phyloP scores from a whole-genome alignment of 1,140 invertebrate genomes.

The Hyles vespertilio region DNA sequence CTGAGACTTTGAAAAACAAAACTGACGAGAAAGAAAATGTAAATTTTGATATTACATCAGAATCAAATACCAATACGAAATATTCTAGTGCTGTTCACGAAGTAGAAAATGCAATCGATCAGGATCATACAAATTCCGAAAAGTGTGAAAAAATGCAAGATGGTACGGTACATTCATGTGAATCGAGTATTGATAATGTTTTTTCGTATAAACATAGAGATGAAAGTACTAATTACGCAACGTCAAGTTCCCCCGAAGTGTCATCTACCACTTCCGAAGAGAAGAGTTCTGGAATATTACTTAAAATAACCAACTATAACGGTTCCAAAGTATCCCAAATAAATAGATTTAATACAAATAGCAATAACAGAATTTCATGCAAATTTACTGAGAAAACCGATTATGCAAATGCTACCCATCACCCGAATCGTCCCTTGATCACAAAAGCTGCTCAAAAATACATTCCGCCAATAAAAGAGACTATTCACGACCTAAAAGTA shows the following conservation, averaged over 20 bases:
- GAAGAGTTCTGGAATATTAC: conserved; percentile 49
- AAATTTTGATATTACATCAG: not conserved
- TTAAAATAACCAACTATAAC: conserved; percentile 63
- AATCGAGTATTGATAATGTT: conserved; percentile 39
- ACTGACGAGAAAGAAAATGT: conserved; percentile 19
- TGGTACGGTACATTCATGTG: conserved; percentile 33
- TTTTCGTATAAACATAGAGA: conserved; percentile 30
- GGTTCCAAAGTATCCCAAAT: conserved; percentile 52
- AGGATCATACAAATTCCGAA: conserved; percentile 6
- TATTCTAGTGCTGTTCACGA: conserved; percentile 4
- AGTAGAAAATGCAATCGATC: conserved; percentile 6
- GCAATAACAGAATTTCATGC: conserved; percentile 33
- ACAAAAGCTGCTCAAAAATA: conserved; percentile 74
- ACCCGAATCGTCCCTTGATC: conserved; percentile 44
- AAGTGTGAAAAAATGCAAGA: conserved; percentile 18
- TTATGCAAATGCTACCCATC: conserved; percentile 32
- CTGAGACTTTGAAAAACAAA: not conserved
- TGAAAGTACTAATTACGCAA: conserved; percentile 29
- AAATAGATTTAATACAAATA: conserved; percentile 33
- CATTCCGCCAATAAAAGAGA: conserved; percentile 64
- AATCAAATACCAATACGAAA: not conserved
- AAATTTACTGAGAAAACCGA: conserved; percentile 50
- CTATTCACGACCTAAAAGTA: conserved; percentile 57
- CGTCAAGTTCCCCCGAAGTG: conserved; percentile 62
- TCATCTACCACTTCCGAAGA: conserved; percentile 69